Conservation (phyloP, 2,113 vertebrate genomes). For the Coturnix japonica region DNA sequence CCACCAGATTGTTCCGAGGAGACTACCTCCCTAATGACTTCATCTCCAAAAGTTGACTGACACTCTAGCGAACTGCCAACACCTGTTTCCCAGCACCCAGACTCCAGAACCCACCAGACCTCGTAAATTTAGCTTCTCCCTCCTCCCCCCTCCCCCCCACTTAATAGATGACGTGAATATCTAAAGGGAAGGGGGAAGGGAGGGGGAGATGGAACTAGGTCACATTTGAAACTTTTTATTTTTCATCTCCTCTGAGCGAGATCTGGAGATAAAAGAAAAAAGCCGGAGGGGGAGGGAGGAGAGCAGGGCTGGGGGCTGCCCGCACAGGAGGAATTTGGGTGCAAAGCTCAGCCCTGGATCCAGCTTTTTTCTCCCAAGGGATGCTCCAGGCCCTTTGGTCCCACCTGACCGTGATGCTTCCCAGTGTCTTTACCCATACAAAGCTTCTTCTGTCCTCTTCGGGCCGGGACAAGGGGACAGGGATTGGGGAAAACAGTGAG, state of each 20-base stretch:
- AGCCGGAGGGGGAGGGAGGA: background rate
- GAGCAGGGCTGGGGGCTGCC: background rate
- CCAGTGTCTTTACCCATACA: background rate
- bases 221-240: slow-evolving; percentile 66
- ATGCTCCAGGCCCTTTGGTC: background rate
- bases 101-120: slow-evolving; percentile 63
- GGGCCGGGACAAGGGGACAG: background rate
- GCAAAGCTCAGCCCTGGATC: background rate
- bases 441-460: too few relatives aligned
- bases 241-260: slow-evolving; percentile 21
- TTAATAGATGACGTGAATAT: slow-evolving; percentile 65
- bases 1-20: slow-evolving; percentile 65
- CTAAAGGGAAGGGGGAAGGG: slow-evolving; percentile 41
- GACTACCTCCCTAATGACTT: slow-evolving; percentile 60
- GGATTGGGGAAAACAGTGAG: fast-evolving
- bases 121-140: slow-evolving; percentile 59
- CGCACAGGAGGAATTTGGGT: background rate
- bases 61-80: slow-evolving; percentile 59
- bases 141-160: background rate
- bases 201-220: slow-evolving; percentile 63
- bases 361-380: background rate
- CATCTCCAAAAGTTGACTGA: slow-evolving; percentile 63
- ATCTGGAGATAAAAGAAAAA: background rate
- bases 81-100: slow-evolving; percentile 67
- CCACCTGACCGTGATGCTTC: background rate